Percentiles rank a stretch among this genome's conserved stretches.
Conservation (phyloP, 2,797 vertebrate genomes). For the Hemibagrus guttatus region DNA sequence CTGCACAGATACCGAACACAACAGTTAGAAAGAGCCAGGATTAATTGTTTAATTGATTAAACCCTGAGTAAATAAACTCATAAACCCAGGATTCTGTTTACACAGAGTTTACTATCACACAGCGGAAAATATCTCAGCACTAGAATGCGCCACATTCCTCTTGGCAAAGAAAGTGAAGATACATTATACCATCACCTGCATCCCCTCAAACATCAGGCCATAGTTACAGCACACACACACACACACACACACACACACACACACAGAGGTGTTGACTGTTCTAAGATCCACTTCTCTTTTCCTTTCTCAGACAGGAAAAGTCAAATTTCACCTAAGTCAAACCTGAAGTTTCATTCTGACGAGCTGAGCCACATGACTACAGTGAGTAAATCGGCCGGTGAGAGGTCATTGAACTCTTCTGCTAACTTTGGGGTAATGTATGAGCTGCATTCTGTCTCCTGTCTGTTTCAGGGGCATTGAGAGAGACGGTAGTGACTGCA, state of each 20-base stretch:
- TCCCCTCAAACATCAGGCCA: not conserved
- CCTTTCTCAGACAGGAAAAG: slow-evolving; percentile 80
- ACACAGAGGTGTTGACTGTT: not conserved
- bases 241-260: not conserved
- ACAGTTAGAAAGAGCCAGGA: too few relatives aligned
- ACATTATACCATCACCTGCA: not conserved
- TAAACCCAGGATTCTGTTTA: too few relatives aligned
- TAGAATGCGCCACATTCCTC: slow-evolving; percentile 90
- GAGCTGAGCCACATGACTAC: slow-evolving; percentile 88
- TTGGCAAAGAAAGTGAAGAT: slow-evolving; percentile 71
- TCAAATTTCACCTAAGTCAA: slow-evolving; percentile 92
- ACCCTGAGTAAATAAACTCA: too few relatives aligned
- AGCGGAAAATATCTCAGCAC: too few relatives aligned
- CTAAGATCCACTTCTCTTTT: slow-evolving; percentile 7
- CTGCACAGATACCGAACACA: not conserved
- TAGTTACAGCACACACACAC: not conserved
- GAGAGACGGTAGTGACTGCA: slow-evolving; percentile 24
- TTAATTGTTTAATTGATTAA: too few relatives aligned
- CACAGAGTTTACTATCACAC: too few relatives aligned
- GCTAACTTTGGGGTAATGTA: not conserved
- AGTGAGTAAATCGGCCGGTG: slow-evolving; percentile 64
- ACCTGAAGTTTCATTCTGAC: slow-evolving; percentile 96
- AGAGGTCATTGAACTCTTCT: not conserved
- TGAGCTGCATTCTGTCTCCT: slow-evolving; percentile 6
- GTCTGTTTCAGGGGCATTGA: slow-evolving; percentile 59